These are phyloP conservation scores for Elephas maximus DNA, from an alignment of 2,113 vertebrate genomes.

Conservation along the genomic window DNA sequence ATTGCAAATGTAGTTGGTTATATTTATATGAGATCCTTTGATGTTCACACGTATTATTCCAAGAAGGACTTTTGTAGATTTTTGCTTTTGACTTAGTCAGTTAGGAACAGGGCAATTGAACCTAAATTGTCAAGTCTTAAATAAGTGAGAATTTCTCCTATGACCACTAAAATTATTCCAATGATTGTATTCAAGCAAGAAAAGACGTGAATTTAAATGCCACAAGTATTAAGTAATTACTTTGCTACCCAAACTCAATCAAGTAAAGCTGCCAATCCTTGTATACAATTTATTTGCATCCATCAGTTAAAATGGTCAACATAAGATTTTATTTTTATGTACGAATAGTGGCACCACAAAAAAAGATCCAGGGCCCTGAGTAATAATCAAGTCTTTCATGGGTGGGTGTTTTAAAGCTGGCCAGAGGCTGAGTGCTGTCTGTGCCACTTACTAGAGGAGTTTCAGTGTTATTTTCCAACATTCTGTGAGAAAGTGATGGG, in stretches of 20 bases:
- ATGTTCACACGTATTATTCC: neutral
- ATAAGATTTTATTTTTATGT: constrained; percentile 14
- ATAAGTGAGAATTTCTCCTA: neutral
- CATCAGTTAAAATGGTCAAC: constrained; percentile 8
- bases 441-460: neutral
- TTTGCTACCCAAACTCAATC: neutral
- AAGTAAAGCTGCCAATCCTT: neutral
- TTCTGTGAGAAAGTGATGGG: neutral
- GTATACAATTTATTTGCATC: constrained; percentile 20
- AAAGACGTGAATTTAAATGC: constrained; percentile 17
- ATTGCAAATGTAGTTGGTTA: neutral
- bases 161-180: neutral
- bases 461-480: neutral
- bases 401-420: neutral
- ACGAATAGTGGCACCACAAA: neutral
- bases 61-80: neutral
- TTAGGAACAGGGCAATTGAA: neutral
- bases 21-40: neutral
- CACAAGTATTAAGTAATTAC: neutral
- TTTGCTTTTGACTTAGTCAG: neutral
- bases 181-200: constrained; percentile 32
- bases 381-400: neutral
- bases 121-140: neutral
- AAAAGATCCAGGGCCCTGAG: neutral
- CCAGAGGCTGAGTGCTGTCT: neutral